phyloP scores from a whole-genome alignment of 2,888 invertebrate species.

The Parnassius smintheus region DNA sequence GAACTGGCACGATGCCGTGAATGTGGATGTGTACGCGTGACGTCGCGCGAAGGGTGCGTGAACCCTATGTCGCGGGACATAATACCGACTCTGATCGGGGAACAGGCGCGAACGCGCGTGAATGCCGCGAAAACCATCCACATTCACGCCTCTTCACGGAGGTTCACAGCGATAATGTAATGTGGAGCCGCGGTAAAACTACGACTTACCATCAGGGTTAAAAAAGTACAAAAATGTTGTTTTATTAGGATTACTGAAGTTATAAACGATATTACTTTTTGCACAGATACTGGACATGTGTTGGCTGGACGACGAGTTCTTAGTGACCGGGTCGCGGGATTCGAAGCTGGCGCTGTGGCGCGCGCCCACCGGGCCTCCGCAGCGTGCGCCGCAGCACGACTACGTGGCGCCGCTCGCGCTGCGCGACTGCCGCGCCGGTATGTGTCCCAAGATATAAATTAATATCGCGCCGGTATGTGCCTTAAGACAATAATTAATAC shows the following conservation, averaged over 20 bases:
- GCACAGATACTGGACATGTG: conserved; percentile 91
- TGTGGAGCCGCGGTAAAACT: too few relatives aligned
- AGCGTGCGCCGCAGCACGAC: conserved; percentile 51
- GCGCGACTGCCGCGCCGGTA: conserved; percentile 87
- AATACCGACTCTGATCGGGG: too few relatives aligned
- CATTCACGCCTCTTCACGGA: too few relatives aligned
- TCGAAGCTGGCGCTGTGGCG: conserved; percentile 95
- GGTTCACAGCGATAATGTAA: too few relatives aligned
- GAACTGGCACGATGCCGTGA: too few relatives aligned
- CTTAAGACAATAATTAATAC: conserved; percentile 73
- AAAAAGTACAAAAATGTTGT: too few relatives aligned
- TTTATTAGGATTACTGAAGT: background rate
- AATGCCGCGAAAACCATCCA: too few relatives aligned
- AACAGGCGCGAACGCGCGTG: too few relatives aligned
- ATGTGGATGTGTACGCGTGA: too few relatives aligned
- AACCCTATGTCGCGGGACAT: too few relatives aligned
- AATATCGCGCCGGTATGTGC: conserved; percentile 84
- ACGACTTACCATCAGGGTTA: too few relatives aligned
- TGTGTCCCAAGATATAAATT: conserved; percentile 1
- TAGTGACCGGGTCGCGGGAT: conserved; percentile 96
- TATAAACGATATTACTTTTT: background rate
- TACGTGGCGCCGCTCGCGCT: conserved; percentile 86
- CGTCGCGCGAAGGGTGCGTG: too few relatives aligned
- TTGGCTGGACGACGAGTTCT: conserved; percentile 97
- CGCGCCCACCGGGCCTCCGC: conserved; percentile 77